phyloP scores from a whole-genome alignment of 2,888 invertebrate species.

The Bimastos eiseni region DNA sequence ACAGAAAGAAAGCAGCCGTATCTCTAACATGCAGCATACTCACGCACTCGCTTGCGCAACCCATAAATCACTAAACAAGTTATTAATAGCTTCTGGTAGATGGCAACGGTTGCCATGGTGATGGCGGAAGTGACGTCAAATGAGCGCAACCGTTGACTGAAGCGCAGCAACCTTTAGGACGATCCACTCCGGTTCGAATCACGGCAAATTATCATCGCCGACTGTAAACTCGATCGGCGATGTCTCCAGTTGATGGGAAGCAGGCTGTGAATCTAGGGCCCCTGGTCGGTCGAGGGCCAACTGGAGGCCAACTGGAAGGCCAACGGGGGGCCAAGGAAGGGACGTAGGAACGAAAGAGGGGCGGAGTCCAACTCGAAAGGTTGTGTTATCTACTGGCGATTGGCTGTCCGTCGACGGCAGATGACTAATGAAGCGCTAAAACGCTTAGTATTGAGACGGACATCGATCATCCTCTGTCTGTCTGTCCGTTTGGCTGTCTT shows the following conservation, averaged over 20 bases:
- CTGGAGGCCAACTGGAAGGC: not conserved
- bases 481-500: no score
- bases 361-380: not conserved
- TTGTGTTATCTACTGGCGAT: not conserved
- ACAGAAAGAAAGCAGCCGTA: not conserved
- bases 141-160: not conserved
- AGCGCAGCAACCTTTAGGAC: not conserved
- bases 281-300: no score
- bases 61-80: not conserved
- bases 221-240: not conserved
- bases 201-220: not conserved
- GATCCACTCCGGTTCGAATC: not conserved
- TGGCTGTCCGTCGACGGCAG: not conserved
- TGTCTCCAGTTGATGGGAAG: not conserved
- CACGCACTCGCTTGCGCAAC: not conserved
- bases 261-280: no score
- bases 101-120: not conserved
- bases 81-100: constrained; percentile 5
- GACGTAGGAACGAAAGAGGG: not conserved
- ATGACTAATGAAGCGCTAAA: not conserved
- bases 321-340: not conserved
- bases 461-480: not conserved
- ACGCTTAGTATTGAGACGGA: not conserved
- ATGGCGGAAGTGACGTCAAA: not conserved
- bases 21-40: not conserved